phyloP scores from a whole-genome alignment of 2,797 vertebrate species.

The Lacerta bilineata region DNA sequence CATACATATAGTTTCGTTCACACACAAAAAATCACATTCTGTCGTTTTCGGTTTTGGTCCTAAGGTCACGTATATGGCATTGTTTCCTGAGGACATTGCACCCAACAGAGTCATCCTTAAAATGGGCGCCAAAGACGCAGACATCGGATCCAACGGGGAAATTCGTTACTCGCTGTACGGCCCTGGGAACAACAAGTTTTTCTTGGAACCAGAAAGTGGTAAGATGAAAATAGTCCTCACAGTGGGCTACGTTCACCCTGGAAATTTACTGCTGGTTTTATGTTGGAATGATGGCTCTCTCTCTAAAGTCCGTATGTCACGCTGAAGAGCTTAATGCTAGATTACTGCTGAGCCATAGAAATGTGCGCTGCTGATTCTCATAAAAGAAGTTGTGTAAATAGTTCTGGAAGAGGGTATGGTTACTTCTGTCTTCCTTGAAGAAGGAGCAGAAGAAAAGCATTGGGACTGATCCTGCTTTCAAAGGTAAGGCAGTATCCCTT shows the following conservation, averaged over 20 bases:
- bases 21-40: background rate
- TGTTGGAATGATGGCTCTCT: too few relatives aligned
- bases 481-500: background rate
- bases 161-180: conserved; percentile 92
- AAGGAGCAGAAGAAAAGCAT: background rate
- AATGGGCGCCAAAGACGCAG: conserved; percentile 89
- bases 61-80: conserved; percentile 87
- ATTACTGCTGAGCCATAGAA: background rate
- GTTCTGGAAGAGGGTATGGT: background rate
- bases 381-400: background rate
- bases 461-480: background rate
- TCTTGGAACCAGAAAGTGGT: conserved; percentile 92
- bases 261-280: background rate
- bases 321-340: background rate
- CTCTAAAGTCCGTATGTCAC: background rate
- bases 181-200: conserved; percentile 89
- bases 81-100: conserved; percentile 89
- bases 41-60: conserved; percentile 46
- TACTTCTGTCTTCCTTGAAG: background rate
- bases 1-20: background rate
- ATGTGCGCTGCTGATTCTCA: background rate
- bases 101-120: conserved; percentile 88
- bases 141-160: conserved; percentile 88
- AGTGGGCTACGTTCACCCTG: background rate
- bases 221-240: conserved; percentile 64